phyloP scores from a whole-genome alignment of 2,888 invertebrate genomes.

The Orthosia gothica region DNA sequence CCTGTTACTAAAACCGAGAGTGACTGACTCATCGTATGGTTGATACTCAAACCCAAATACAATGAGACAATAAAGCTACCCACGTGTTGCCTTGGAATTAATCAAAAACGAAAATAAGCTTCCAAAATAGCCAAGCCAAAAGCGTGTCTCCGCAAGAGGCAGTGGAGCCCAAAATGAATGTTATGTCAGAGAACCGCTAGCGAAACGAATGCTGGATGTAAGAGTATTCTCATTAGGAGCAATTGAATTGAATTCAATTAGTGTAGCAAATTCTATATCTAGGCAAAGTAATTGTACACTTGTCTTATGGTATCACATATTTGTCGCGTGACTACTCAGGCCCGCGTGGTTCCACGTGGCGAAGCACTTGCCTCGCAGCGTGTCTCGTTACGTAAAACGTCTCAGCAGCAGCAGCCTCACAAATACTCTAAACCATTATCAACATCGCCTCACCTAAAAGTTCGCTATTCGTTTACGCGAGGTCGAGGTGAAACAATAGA shows the following conservation, averaged over 20 bases:
- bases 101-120: conserved; percentile 24
- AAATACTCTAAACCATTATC: conserved; percentile 53
- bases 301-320: conserved; percentile 69
- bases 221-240: conserved; percentile 26
- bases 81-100: conserved; percentile 62
- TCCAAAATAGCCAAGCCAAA: conserved; percentile 31
- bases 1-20: conserved; percentile 54
- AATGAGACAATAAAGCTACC: conserved; percentile 64
- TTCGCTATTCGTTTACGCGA: conserved; percentile 62
- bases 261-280: conserved; percentile 57
- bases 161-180: conserved; percentile 39
- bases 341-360: conserved; percentile 78
- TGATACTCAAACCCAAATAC: conserved; percentile 49
- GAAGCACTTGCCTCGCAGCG: conserved; percentile 74
- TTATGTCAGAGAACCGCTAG: conserved; percentile 37
- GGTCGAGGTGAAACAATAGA: conserved; percentile 72
- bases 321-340: conserved; percentile 67
- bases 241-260: conserved; percentile 33
- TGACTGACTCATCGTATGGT: conserved; percentile 47
- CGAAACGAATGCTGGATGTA: conserved; percentile 38
- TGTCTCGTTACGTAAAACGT: conserved; percentile 79
- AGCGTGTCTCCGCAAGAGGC: conserved; percentile 50
- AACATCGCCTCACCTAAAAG: conserved; percentile 51
- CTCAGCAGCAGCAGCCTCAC: conserved; percentile 59
- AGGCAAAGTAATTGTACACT: conserved; percentile 70